phyloP scores from a whole-genome alignment of 2,888 invertebrate species.

The Acrobasis consociella region DNA sequence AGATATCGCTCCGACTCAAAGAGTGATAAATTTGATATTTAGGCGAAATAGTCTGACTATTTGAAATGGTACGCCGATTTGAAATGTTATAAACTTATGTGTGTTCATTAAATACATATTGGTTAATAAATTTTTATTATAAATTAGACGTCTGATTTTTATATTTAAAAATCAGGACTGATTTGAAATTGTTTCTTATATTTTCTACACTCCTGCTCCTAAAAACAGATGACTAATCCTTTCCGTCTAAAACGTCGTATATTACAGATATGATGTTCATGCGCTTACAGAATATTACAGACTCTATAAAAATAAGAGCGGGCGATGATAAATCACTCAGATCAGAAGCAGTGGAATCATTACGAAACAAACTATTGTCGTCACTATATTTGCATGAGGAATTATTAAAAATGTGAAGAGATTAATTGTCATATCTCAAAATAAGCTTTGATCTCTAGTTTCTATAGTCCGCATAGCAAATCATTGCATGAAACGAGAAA shows the following conservation, averaged over 20 bases:
- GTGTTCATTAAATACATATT: no score
- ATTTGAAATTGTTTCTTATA: no score
- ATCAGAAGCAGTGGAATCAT: neutral
- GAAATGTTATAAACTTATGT: no score
- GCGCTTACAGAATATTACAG: neutral
- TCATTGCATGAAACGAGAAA: neutral
- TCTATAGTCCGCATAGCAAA: conserved; percentile 14
- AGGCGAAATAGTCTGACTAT: no score
- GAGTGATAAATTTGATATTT: no score
- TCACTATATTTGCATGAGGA: conserved; percentile 10
- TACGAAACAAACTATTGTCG: conserved; percentile 15
- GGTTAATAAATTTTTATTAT: no score
- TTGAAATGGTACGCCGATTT: no score
- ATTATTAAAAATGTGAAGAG: neutral
- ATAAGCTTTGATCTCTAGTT: conserved; percentile 16
- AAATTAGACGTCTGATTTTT: no score
- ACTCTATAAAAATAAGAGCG: neutral
- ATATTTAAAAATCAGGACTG: no score
- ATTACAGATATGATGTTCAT: neutral
- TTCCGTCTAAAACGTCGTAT: neutral
- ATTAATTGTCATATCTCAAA: neutral
- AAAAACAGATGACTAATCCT: no score
- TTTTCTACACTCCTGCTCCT: no score
- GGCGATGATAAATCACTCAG: conserved; percentile 9
- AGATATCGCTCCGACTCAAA: no score